Conservation (phyloP, 2,888 invertebrate species). For the Drosophila meridiana region DNA sequence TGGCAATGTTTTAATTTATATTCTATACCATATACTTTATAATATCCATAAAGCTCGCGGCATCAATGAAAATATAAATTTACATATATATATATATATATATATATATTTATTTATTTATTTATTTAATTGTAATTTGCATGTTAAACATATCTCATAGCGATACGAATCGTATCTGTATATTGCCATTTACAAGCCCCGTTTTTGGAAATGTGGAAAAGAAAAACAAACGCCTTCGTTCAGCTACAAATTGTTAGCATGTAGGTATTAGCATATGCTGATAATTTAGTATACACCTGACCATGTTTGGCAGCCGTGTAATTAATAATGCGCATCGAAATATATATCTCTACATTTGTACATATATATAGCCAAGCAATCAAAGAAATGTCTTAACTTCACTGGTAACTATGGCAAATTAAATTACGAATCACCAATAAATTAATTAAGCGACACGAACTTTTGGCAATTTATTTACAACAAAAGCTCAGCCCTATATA, state of each 20-base stretch:
- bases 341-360: background rate
- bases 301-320: slow-evolving; percentile 42
- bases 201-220: slow-evolving; percentile 7
- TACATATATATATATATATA: background rate
- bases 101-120: background rate
- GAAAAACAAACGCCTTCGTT: slow-evolving; percentile 52
- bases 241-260: slow-evolving; percentile 27
- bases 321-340: slow-evolving; percentile 50
- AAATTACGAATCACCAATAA: slow-evolving; percentile 18
- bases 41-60: background rate
- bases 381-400: slow-evolving; percentile 29
- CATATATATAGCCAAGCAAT: background rate
- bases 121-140: slow-evolving; percentile 5
- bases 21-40: background rate
- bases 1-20: background rate
- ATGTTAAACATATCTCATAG: background rate
- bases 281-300: slow-evolving; percentile 21
- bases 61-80: background rate
- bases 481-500: background rate
- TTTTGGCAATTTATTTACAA: background rate
- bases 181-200: slow-evolving; percentile 7
- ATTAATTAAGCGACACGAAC: slow-evolving; percentile 9
- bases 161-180: background rate
- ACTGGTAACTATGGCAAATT: slow-evolving; percentile 14
- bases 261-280: slow-evolving; percentile 18